Base-by-base conservation (phyloP, 2,797 vertebrate species). In the Sebastes matsubarae region DNA sequence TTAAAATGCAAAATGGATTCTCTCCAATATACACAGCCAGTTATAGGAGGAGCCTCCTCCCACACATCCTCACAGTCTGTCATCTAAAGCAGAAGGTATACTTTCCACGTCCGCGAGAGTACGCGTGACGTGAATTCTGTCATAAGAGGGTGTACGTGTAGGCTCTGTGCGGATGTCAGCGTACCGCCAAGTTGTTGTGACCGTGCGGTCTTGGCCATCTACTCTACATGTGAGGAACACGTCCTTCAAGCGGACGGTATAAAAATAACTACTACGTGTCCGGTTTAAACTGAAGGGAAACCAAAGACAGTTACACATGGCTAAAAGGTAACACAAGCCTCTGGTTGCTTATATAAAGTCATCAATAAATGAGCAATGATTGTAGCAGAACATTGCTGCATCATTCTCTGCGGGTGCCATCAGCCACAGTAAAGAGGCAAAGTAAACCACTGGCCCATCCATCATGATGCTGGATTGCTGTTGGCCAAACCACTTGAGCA, bases 371-470 rank as follows among this genome's bases (percentile, higher is more conserved):
- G 66, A 75, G 42, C 67, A 24, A 30, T 58, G 69, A 79, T 61
- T 22, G 57, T 66, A 59, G 72, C 57, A 30, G 61, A 52, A 59
- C 61, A 25, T 34, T 55, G 73, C 68, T 55, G 59, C 8, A 66
- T 54, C 52, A 59, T 75, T 81, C 66, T 69, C 68, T 58, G 30
- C 60, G 64, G 67, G 24, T 8, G 1, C 29, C 29, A 42, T 74
- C 50, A 57, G 63, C 70, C 32, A 61, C 68, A 80, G 68, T 22
- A 24, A 71, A 78, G 65, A 86, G 81, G 75, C 72, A 79, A 88
- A 90, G 86, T 82, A 79, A 89, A 85, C 71, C 71, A 10, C 52
- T 20, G 38, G 32, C 50, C 27, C 34, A 78, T 87, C 72, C 75
- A 86, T 84, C 68, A 75, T 34, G 16, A 59, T 9, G 38, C 20